Evolutionary conservation across 2,888 invertebrate species (phyloP).

Genomic region (Bugulina stolonifera): DNA sequence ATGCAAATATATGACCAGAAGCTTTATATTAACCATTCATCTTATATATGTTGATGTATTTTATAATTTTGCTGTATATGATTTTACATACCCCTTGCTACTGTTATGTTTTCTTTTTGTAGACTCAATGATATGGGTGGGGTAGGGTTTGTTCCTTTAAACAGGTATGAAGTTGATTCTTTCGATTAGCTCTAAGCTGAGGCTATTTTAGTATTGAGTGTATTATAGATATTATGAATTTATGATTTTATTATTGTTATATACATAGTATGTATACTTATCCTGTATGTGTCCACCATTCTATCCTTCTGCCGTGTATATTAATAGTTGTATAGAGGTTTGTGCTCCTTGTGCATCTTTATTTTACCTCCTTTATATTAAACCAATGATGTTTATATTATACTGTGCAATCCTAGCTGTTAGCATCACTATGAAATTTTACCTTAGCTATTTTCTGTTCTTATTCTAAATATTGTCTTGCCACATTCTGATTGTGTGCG

Average conservation of each 20-base stretch:
- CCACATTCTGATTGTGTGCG: not conserved
- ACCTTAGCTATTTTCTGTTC: not conserved
- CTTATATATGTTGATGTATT: not conserved
- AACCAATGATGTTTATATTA: not conserved
- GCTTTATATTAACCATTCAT: not conserved
- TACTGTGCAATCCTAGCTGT: not conserved
- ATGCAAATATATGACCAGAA: too few relatives aligned
- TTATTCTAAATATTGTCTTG: not conserved
- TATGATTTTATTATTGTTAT: not conserved
- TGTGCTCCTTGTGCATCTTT: not conserved
- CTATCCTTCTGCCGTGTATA: not conserved
- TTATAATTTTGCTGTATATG: not conserved
- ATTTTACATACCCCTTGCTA: not conserved
- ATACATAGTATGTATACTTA: not conserved
- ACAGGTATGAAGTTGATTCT: not conserved
- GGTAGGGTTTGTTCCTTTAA: not conserved
- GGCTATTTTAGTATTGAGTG: not conserved
- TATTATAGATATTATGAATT: not conserved
- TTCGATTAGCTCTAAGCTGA: not conserved
- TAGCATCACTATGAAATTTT: not conserved
- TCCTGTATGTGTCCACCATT: not conserved
- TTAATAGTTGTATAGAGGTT: too few relatives aligned
- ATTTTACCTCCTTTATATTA: not conserved
- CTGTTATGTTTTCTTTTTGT: too few relatives aligned
- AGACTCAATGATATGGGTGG: too few relatives aligned